phyloP scores from a whole-genome alignment of 92 coral and sea anemone genomes.

The Bergia puertoricense region DNA sequence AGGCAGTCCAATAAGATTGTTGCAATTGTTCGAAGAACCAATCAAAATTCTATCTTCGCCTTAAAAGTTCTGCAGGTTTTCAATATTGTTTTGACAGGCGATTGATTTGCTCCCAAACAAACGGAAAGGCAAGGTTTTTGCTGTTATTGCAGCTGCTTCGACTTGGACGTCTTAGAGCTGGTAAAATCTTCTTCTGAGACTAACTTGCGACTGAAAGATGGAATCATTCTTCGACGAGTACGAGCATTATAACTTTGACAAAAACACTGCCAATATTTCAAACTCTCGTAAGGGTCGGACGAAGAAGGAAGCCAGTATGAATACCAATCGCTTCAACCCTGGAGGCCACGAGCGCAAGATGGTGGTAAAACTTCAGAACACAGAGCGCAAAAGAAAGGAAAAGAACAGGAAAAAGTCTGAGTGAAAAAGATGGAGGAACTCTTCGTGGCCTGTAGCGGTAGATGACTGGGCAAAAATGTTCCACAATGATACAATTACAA shows the following conservation, averaged over 20 bases:
- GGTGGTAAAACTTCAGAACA: conserved; percentile 73
- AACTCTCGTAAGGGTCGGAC: conserved; percentile 80
- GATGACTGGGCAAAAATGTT: not conserved
- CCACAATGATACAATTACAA: too few species aligned
- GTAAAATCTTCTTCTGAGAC: not conserved
- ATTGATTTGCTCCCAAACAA: not conserved
- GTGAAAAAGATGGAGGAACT: not conserved
- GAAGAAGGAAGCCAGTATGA: conserved; percentile 79
- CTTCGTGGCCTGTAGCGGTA: not conserved
- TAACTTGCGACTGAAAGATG: conserved; percentile 26
- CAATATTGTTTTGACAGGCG: not conserved
- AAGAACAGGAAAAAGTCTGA: conserved; percentile 35
- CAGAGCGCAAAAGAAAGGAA: conserved; percentile 70
- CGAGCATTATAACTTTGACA: conserved; percentile 86
- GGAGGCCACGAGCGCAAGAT: conserved; percentile 93
- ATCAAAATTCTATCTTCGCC: conserved; percentile 10
- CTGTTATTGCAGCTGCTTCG: not conserved
- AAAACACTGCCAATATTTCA: conserved; percentile 51
- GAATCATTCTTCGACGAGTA: conserved; percentile 86
- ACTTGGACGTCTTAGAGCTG: not conserved
- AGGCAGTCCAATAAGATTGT: conserved; percentile 17
- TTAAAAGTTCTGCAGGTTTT: not conserved
- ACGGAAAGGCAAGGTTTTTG: not conserved
- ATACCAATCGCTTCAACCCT: conserved; percentile 91
- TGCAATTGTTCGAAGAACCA: conserved; percentile 2